phyloP scores from a whole-genome alignment of 2,888 invertebrate genomes.

The Tortrix viridana region DNA sequence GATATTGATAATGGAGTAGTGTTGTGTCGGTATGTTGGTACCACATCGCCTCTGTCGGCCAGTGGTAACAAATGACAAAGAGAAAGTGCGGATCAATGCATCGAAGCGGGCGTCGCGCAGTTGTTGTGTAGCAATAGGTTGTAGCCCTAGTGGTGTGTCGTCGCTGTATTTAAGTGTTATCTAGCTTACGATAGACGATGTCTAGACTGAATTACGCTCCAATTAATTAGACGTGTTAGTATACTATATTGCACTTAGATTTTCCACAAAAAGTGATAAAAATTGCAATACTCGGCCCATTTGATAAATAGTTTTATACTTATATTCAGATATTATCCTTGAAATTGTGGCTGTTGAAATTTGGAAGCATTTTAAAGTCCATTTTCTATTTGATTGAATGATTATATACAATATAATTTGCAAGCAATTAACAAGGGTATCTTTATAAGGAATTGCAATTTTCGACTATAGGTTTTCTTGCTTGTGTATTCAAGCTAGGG shows the following conservation, averaged over 20 bases:
- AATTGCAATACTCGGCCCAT: slow-evolving; percentile 65
- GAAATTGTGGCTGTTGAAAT: slow-evolving; percentile 54
- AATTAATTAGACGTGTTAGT: slow-evolving; percentile 68
- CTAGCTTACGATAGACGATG: slow-evolving; percentile 70
- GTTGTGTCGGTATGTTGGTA: no score
- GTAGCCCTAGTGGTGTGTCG: slow-evolving; percentile 63
- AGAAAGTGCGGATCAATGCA: slow-evolving; percentile 50
- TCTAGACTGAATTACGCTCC: slow-evolving; percentile 81
- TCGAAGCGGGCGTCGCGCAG: slow-evolving; percentile 53
- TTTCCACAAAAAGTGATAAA: slow-evolving; percentile 69
- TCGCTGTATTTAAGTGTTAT: slow-evolving; percentile 59
- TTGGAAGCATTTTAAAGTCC: slow-evolving; percentile 53
- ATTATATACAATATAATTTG: slow-evolving; percentile 21
- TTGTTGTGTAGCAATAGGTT: slow-evolving; percentile 56
- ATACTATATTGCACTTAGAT: slow-evolving; percentile 57
- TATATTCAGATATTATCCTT: slow-evolving; percentile 54
- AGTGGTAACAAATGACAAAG: neutral
- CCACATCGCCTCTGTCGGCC: no score
- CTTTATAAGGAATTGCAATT: slow-evolving; percentile 28
- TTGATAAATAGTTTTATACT: slow-evolving; percentile 66
- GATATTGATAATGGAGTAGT: neutral
- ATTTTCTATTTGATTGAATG: slow-evolving; percentile 19
- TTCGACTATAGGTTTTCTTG: slow-evolving; percentile 9
- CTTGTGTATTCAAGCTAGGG: neutral
- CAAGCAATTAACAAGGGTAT: slow-evolving; percentile 7